Evolutionary conservation across 2,797 vertebrate genomes (phyloP).

Genomic region (Meda fulgida): DNA sequence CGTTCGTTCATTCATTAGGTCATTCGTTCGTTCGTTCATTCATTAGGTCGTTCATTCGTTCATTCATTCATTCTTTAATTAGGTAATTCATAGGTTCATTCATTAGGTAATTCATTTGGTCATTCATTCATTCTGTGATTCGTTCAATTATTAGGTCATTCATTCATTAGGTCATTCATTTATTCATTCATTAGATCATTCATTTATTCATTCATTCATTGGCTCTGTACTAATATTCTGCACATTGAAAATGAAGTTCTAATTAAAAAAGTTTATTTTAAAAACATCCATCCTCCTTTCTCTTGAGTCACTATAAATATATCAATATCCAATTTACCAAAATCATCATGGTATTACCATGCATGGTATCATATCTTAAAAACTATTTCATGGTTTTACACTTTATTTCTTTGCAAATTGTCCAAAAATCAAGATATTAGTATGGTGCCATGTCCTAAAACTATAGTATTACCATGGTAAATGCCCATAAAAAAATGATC

Average conservation of each 20-base stretch:
- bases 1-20: not conserved
- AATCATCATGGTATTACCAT: not conserved
- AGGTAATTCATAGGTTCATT: not conserved
- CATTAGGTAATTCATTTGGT: too few relatives aligned
- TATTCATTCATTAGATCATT: too few relatives aligned
- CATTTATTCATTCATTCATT: too few relatives aligned
- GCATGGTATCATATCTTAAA: not conserved
- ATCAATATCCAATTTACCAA: not conserved
- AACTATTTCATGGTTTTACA: not conserved
- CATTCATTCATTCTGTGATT: too few relatives aligned
- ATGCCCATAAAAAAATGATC: not conserved
- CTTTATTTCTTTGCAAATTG: not conserved
- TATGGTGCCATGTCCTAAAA: not conserved
- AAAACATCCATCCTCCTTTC: not conserved
- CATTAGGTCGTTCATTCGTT: too few relatives aligned
- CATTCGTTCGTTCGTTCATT: not conserved
- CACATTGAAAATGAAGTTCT: not conserved
- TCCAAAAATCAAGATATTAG: not conserved
- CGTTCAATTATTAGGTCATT: too few relatives aligned
- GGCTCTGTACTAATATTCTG: not conserved
- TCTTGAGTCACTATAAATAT: not conserved
- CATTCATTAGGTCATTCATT: too few relatives aligned
- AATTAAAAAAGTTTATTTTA: not conserved
- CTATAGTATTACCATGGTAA: not conserved
- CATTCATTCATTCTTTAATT: too few relatives aligned